Conservation (phyloP, 1,140 invertebrate genomes). For the Drosophila takahashii region DNA sequence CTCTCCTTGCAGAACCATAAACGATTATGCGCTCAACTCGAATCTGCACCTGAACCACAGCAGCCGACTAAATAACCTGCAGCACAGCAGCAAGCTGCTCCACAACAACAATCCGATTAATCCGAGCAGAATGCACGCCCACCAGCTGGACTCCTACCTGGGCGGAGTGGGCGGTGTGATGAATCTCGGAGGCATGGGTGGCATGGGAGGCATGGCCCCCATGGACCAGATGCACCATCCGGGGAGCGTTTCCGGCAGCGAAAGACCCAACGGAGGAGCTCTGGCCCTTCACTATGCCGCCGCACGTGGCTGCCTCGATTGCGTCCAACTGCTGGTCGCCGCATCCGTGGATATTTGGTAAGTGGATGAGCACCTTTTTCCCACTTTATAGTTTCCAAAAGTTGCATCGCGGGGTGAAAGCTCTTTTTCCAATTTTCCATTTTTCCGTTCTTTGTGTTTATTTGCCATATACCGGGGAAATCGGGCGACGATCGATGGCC, state of each 20-base stretch:
- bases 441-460: slow-evolving; percentile 28
- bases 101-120: slow-evolving; percentile 33
- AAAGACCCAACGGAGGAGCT: slow-evolving; percentile 85
- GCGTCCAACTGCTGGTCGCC: slow-evolving; percentile 92
- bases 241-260: slow-evolving; percentile 78
- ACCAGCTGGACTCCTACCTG: slow-evolving; percentile 72
- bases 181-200: slow-evolving; percentile 42
- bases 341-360: slow-evolving; percentile 91
- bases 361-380: slow-evolving; percentile 71
- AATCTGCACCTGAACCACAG: slow-evolving; percentile 51
- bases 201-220: slow-evolving; percentile 39
- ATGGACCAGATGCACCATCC: slow-evolving; percentile 67
- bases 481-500: slow-evolving; percentile 24
- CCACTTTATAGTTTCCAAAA: not conserved
- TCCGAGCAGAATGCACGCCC: slow-evolving; percentile 70
- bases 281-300: slow-evolving; percentile 94
- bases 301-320: slow-evolving; percentile 92
- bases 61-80: slow-evolving; percentile 35
- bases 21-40: slow-evolving; percentile 71
- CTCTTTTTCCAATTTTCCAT: not conserved
- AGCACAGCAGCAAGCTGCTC: slow-evolving; percentile 32
- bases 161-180: slow-evolving; percentile 45
- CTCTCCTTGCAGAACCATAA: slow-evolving; percentile 67
- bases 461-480: slow-evolving; percentile 19
- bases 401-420: slow-evolving; percentile 36